Evolutionary conservation across 64 coral and sea anemone genomes (phyloP).

Genomic region (Platygyra sinensis): DNA sequence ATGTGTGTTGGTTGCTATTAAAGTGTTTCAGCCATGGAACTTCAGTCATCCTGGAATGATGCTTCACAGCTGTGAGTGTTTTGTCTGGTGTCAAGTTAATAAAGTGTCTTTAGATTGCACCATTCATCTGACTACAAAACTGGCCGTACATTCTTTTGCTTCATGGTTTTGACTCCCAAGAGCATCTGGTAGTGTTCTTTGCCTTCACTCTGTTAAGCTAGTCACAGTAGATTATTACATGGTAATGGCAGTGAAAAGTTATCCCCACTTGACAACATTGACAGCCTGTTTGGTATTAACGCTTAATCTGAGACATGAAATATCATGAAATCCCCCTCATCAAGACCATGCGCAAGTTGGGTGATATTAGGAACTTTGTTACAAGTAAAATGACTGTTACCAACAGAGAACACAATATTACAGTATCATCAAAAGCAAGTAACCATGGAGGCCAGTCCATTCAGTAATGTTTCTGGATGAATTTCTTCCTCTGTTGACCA

Average conservation of each 20-base stretch:
- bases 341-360: too few relatives aligned
- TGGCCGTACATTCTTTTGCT: neutral
- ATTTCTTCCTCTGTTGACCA: too few relatives aligned
- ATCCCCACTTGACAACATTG: neutral
- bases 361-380: too few relatives aligned
- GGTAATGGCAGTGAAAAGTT: too few relatives aligned
- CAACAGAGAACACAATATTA: too few relatives aligned
- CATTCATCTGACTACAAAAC: neutral
- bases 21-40: neutral
- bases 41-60: neutral
- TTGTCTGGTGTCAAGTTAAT: conserved; percentile 11
- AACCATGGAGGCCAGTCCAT: too few relatives aligned
- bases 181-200: neutral
- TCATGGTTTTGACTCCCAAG: neutral
- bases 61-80: neutral
- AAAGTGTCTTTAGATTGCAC: neutral
- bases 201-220: neutral
- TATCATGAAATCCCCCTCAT: too few relatives aligned
- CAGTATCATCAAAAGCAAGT: too few relatives aligned
- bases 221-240: neutral
- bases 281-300: neutral
- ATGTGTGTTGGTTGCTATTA: neutral
- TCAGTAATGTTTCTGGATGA: too few relatives aligned
- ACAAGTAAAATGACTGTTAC: too few relatives aligned
- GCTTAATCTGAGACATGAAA: too few relatives aligned